Conservation (phyloP, 2,888 invertebrate genomes). For the Ophioninae sp. region DNA sequence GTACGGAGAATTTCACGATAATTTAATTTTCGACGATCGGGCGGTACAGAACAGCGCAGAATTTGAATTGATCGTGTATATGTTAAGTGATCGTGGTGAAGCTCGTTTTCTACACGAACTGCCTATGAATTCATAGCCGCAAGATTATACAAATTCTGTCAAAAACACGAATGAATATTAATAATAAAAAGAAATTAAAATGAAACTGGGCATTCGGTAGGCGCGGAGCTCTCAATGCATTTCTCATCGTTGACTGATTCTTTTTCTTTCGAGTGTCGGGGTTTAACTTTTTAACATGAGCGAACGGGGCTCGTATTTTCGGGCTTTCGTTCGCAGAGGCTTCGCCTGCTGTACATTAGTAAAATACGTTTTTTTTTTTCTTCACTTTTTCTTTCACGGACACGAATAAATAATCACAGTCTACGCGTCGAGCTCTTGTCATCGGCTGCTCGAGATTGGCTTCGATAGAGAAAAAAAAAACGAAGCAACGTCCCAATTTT, state of each 20-base stretch:
- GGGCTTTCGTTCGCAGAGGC: background rate
- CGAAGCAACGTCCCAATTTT: background rate
- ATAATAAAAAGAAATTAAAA: background rate
- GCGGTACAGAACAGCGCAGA: constrained; percentile 8
- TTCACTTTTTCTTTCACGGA: constrained; percentile 21
- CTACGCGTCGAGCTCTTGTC: constrained; percentile 50
- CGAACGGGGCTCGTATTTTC: background rate
- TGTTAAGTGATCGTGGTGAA: background rate
- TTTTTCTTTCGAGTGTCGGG: background rate
- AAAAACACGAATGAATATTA: constrained; percentile 1
- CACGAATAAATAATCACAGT: constrained; percentile 68
- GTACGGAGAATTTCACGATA: constrained; percentile 1
- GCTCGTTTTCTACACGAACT: constrained; percentile 32
- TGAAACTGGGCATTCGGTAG: background rate
- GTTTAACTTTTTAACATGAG: background rate
- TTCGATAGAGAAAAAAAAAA: constrained; percentile 20
- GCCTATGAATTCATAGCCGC: constrained; percentile 35
- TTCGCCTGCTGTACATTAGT: constrained; percentile 64
- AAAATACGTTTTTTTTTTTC: constrained; percentile 65
- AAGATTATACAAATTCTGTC: constrained; percentile 22
- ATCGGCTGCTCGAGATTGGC: too few species aligned
- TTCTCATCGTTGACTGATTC: background rate
- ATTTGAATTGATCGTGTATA: constrained; percentile 15
- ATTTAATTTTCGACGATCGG: constrained; percentile 22
- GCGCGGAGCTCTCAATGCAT: background rate